phyloP scores from a whole-genome alignment of 2,888 invertebrate species.

The Rhorus exstirpatorius region DNA sequence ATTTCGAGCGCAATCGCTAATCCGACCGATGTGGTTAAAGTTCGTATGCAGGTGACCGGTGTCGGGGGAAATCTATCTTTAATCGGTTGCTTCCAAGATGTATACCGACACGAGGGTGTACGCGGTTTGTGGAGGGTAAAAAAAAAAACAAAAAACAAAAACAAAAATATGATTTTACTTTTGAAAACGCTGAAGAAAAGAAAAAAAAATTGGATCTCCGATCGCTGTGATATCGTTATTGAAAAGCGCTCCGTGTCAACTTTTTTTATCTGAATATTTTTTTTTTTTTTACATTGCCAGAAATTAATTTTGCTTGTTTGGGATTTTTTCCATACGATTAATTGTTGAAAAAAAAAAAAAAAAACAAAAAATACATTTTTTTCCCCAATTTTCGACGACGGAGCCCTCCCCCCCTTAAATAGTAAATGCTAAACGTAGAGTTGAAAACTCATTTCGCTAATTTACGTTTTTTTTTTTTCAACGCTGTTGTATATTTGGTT shows the following conservation, averaged over 20 bases:
- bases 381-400: too few relatives aligned
- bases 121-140: slow-evolving; percentile 95
- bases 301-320: too few relatives aligned
- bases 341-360: too few relatives aligned
- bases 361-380: too few relatives aligned
- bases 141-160: slow-evolving; percentile 83
- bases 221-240: slow-evolving; percentile 11
- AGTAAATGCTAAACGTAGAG: neutral
- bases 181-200: neutral
- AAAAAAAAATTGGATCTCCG: neutral
- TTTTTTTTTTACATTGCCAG: too few relatives aligned
- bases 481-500: neutral
- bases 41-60: slow-evolving; percentile 94
- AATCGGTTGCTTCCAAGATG: slow-evolving; percentile 92
- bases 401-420: too few relatives aligned
- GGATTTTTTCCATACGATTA: too few relatives aligned
- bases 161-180: slow-evolving; percentile 4
- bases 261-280: too few relatives aligned
- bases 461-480: neutral
- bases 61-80: slow-evolving; percentile 86
- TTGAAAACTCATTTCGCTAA: neutral
- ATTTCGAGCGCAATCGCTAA: slow-evolving; percentile 97
- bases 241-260: too few relatives aligned
- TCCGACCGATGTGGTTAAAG: slow-evolving; percentile 98
- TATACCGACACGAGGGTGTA: slow-evolving; percentile 94